A percentile compares a stretch with the other conserved stretches of the same genome.
Evolutionary conservation across 2,888 invertebrate species (phyloP).

Genomic region (Dryococelus australis): DNA sequence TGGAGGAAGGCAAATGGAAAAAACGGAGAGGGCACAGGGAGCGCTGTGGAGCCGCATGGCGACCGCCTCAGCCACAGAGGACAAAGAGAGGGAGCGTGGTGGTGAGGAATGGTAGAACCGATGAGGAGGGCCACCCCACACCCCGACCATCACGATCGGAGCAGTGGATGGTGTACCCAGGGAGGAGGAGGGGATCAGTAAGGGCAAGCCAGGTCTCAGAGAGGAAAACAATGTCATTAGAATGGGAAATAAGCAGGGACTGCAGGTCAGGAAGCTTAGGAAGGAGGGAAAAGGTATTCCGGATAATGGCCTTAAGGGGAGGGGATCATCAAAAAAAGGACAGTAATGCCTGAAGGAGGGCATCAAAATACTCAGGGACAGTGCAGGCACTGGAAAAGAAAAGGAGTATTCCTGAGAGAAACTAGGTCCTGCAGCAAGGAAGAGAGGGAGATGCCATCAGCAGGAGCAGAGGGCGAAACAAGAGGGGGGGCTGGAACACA

Average conservation of each 20-base stretch:
- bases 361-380: not conserved
- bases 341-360: not conserved
- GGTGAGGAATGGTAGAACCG: not conserved
- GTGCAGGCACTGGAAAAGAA: not conserved
- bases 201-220: not conserved
- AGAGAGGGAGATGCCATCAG: not conserved
- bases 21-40: no score
- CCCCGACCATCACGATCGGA: not conserved
- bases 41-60: not conserved
- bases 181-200: not conserved
- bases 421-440: not conserved
- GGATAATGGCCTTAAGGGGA: no score
- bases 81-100: not conserved
- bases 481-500: slow-evolving; percentile 21
- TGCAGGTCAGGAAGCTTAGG: not conserved
- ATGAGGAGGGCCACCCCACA: not conserved
- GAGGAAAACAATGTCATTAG: not conserved
- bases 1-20: no score
- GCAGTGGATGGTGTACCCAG: not conserved
- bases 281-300: not conserved
- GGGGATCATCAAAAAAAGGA: not conserved
- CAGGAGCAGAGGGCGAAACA: not conserved
- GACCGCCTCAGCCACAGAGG: not conserved
- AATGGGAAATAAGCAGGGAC: not conserved
- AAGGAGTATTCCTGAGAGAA: slow-evolving; percentile 4